Base-by-base conservation (phyloP, 2,888 invertebrate species). In the Lathronympha strigana region DNA sequence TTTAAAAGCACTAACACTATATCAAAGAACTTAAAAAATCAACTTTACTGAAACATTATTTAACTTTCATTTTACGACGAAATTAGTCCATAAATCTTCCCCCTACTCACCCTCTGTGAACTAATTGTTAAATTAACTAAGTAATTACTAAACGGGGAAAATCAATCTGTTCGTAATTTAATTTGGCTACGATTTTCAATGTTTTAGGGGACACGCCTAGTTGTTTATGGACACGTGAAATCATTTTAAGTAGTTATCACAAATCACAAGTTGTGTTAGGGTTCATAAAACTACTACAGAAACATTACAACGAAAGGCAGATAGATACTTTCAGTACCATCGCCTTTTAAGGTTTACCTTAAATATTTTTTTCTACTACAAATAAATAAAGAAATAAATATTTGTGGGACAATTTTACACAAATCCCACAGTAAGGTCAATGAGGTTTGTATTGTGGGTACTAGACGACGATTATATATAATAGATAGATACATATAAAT, bases 151-250 rank as follows among this genome's bases (percentile, higher is more conserved):
- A 76, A 74, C 77, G 76, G 76, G 83, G 81, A 82, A 86, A 88
- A 87, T 87, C 87, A 88, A 88, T 88, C 85, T 84, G 83, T 81
- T 81, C 79, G 80, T 84, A 86, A 88, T 87, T 88, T 83, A 86
- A 89, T 88, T 88, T 82, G 78, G 77, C 75, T 72, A 36, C 19
- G 60, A 53, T 66, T 62, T 63, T 43, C 47, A 38, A 38, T 66
- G 47, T 36, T 45, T 62, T 38, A 49, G 38, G 45, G 51, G 21
- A 36, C 49, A 64, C 60, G 31, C 54, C 2, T 36, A 31, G 23
- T 36, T 53, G 13, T 40, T 51, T 36, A 62, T 53, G 17, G 13
- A 36, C 15, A 55, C 55, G 11, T 19, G 19, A 43, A 43, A 11
- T 28, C n/a, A 9, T 3, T 25, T 25, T 38, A 1, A 23, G 15